These are phyloP conservation scores for Lumbricus terrestris DNA, from an alignment of 2,888 invertebrate genomes.

Conservation along the genomic window DNA sequence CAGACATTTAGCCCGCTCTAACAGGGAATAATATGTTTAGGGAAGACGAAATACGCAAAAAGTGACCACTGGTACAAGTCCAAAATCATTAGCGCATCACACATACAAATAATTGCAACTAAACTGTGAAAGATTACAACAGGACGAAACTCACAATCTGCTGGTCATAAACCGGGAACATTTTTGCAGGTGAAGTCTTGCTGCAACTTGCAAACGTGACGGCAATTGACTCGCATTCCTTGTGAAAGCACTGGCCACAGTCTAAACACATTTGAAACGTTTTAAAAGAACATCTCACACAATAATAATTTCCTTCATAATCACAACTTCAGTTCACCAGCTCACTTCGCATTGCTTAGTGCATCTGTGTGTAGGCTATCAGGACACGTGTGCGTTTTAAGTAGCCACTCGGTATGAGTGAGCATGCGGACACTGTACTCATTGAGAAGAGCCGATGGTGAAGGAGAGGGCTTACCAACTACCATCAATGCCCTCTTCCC, in stretches of 20 bases:
- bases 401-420: too few species aligned
- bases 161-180: neutral
- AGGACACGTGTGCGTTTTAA: neutral
- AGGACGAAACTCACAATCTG: neutral
- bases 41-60: neutral
- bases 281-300: neutral
- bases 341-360: neutral
- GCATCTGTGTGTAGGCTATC: neutral
- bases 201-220: neutral
- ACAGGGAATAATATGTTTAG: too few species aligned
- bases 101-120: neutral
- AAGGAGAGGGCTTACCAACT: too few species aligned
- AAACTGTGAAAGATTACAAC: neutral
- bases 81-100: neutral
- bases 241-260: slow-evolving; percentile 29
- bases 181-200: neutral
- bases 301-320: neutral
- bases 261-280: too few species aligned
- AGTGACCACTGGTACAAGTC: neutral
- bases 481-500: too few species aligned
- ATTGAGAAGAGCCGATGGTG: too few species aligned
- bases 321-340: neutral
- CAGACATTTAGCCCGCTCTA: neutral
- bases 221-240: slow-evolving; percentile 18
- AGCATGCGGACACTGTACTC: too few species aligned